Conservation (phyloP, 2,113 vertebrate species). For the Hiodon alosoides region DNA sequence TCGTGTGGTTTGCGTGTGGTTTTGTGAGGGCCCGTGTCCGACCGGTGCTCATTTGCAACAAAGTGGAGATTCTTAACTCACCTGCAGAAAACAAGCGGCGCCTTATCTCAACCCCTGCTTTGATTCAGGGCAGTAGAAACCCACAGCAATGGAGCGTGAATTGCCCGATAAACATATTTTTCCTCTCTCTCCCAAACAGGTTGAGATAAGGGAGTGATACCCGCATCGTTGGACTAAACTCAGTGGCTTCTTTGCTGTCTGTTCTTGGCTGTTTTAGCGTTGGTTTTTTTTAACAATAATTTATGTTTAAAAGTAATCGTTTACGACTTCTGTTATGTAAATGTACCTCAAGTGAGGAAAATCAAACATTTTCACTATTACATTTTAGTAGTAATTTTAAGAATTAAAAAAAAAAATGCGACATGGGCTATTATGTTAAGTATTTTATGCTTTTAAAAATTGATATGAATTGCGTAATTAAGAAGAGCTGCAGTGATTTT, state of each 20-base stretch:
- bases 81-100: slow-evolving; percentile 39
- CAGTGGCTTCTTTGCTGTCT: slow-evolving; percentile 13
- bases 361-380: too few species aligned
- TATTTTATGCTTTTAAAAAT: too few species aligned
- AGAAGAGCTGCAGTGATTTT: too few species aligned
- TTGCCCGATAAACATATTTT: slow-evolving; percentile 42
- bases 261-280: background rate
- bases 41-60: slow-evolving; percentile 34
- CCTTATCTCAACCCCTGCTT: slow-evolving; percentile 48
- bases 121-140: slow-evolving; percentile 46
- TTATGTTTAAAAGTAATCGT: too few species aligned
- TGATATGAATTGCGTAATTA: too few species aligned
- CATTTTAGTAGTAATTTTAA: too few species aligned
- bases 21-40: slow-evolving; percentile 15
- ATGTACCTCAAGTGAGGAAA: too few species aligned
- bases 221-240: slow-evolving; percentile 25
- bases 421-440: too few species aligned
- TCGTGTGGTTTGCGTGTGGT: slow-evolving; percentile 17
- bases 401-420: too few species aligned
- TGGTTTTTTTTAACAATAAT: background rate
- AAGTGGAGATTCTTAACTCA: slow-evolving; percentile 33
- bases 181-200: slow-evolving; percentile 32
- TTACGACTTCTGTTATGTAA: too few species aligned
- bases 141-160: slow-evolving; percentile 46
- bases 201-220: slow-evolving; percentile 29